These are phyloP conservation scores for Drosophila willistoni DNA, from an alignment of 1,140 invertebrate genomes.

Conservation along the genomic window DNA sequence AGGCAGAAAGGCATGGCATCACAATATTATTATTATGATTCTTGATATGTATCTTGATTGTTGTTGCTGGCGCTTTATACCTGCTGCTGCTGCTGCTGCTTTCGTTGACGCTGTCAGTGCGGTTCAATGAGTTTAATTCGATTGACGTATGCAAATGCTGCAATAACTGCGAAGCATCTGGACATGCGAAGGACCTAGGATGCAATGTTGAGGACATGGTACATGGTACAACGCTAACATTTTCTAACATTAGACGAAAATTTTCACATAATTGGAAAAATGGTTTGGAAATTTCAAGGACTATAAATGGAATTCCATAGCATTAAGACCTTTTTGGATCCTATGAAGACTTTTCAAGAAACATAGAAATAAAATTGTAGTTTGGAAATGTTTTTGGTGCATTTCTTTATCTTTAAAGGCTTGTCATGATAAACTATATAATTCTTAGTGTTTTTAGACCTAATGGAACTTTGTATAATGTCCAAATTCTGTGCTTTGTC, in stretches of 20 bases:
- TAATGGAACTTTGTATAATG: no score
- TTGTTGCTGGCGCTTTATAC: conserved; percentile 26
- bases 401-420: no score
- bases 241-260: background rate
- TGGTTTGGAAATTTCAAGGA: background rate
- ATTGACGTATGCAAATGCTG: conserved; percentile 52
- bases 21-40: conserved; percentile 38
- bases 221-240: background rate
- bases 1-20: conserved; percentile 31
- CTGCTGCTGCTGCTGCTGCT: background rate
- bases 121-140: conserved; percentile 64
- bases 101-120: conserved; percentile 60
- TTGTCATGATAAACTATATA: no score
- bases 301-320: no score
- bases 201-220: background rate
- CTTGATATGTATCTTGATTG: conserved; percentile 27
- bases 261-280: background rate
- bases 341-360: no score
- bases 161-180: conserved; percentile 18
- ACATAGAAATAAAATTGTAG: no score
- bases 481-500: no score
- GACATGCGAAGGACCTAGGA: background rate
- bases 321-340: no score
- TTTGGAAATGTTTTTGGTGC: no score
- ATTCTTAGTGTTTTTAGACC: no score